Conservation (phyloP, 2,113 vertebrate genomes). For the Poicephalus gulielmi region DNA sequence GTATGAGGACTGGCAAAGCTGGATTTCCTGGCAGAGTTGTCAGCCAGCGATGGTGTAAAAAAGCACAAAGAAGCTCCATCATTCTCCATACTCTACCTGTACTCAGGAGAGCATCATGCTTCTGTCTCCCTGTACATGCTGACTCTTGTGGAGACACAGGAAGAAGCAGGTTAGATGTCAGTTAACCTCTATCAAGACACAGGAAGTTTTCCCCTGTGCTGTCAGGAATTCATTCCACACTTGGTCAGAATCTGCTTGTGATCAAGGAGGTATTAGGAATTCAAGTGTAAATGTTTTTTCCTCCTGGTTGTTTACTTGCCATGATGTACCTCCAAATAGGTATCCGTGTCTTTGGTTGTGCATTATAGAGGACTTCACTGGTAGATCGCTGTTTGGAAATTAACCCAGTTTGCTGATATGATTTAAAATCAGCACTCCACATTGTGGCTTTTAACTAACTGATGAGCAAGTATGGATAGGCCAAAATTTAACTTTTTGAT, state of each 20-base stretch:
- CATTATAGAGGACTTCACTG: background rate
- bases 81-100: background rate
- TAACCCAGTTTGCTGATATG: background rate
- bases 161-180: background rate
- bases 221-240: background rate
- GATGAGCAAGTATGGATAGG: background rate
- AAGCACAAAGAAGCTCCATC: background rate
- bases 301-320: background rate
- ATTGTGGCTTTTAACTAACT: background rate
- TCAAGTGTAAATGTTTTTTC: background rate
- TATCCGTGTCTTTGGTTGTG: background rate
- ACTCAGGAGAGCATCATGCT: background rate
- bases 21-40: background rate
- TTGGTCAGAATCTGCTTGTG: background rate
- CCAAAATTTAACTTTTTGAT: background rate
- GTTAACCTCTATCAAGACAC: background rate
- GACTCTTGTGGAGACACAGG: background rate
- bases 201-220: background rate
- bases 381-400: background rate
- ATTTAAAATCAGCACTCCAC: background rate
- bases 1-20: background rate
- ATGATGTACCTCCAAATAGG: background rate
- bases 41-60: background rate
- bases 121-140: background rate
- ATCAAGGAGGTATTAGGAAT: background rate